phyloP scores from a whole-genome alignment of 2,113 vertebrate species.

The Rhadina sibilatrix region DNA sequence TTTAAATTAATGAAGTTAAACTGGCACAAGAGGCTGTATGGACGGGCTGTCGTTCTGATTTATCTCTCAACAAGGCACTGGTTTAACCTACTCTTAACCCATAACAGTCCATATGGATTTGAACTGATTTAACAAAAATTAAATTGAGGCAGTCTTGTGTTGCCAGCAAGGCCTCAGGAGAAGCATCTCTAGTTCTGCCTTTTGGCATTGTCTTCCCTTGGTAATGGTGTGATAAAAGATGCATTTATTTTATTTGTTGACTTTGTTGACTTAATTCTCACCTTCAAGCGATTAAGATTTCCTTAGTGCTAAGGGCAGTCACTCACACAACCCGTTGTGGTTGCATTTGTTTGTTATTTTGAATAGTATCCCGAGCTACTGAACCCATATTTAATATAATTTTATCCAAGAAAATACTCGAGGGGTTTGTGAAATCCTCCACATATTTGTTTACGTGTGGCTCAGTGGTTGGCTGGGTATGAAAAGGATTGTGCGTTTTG shows the following conservation, averaged over 20 bases:
- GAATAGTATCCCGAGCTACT: background rate
- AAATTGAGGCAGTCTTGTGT: conserved; percentile 42
- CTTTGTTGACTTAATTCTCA: conserved; percentile 57
- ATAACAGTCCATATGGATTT: conserved; percentile 15
- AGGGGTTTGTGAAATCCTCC: background rate
- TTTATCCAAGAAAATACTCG: background rate
- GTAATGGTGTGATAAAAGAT: conserved; percentile 50
- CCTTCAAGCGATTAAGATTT: conserved; percentile 46
- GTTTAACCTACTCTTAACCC: conserved; percentile 55
- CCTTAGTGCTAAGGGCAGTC: background rate
- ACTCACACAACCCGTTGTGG: background rate
- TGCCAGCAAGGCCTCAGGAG: conserved; percentile 47
- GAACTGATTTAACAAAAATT: conserved; percentile 58
- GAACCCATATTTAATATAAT: background rate
- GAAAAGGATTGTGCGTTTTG: background rate
- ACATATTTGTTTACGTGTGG: background rate
- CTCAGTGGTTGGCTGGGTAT: background rate
- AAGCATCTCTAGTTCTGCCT: conserved; percentile 51
- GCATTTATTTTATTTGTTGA: conserved; percentile 61
- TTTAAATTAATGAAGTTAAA: conserved; percentile 39
- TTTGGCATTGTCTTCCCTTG: conserved; percentile 56
- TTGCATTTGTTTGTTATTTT: conserved; percentile 40
- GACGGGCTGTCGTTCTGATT: conserved; percentile 54
- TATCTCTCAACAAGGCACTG: conserved; percentile 45
- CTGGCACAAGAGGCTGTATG: background rate